Evolutionary conservation across 2,797 vertebrate species (phyloP).

Genomic region (Coranthus polyacanthus): DNA sequence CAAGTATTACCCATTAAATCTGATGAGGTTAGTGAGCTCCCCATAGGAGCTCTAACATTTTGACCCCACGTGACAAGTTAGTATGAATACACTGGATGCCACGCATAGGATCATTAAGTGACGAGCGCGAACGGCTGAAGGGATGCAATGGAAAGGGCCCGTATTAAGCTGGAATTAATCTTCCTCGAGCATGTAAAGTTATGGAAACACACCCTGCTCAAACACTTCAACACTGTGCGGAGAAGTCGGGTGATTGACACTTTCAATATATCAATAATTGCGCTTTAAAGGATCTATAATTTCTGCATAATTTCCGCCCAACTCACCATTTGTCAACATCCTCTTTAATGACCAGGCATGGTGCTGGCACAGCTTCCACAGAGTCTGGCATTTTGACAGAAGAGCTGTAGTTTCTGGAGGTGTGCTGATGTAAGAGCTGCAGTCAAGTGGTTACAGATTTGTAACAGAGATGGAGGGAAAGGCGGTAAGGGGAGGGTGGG

Average conservation of each 20-base stretch:
- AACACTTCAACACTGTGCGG: not conserved
- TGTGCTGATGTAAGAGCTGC: slow-evolving; percentile 78
- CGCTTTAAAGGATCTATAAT: not conserved
- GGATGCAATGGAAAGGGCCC: slow-evolving; percentile 21
- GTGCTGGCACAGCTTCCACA: slow-evolving; percentile 67
- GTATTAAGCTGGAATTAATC: slow-evolving; percentile 17
- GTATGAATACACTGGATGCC: slow-evolving; percentile 17
- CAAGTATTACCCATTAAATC: slow-evolving; percentile 17
- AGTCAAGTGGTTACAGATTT: slow-evolving; percentile 56
- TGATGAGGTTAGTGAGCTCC: slow-evolving; percentile 18
- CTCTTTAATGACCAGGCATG: slow-evolving; percentile 78
- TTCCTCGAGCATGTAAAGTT: slow-evolving; percentile 6
- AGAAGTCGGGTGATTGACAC: no score
- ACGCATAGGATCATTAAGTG: not conserved
- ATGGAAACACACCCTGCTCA: no score
- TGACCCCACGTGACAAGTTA: slow-evolving; percentile 20
- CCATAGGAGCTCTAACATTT: not conserved
- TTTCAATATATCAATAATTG: not conserved
- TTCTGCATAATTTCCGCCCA: slow-evolving; percentile 5
- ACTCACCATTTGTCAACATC: slow-evolving; percentile 80
- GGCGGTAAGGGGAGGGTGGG: slow-evolving; percentile 7
- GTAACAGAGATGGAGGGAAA: slow-evolving; percentile 42
- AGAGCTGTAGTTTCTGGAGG: slow-evolving; percentile 85
- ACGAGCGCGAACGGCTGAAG: slow-evolving; percentile 9
- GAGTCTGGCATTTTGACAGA: slow-evolving; percentile 89